Evolutionary conservation across 1,140 invertebrate species (phyloP).

Genomic region (Galleria mellonella): DNA sequence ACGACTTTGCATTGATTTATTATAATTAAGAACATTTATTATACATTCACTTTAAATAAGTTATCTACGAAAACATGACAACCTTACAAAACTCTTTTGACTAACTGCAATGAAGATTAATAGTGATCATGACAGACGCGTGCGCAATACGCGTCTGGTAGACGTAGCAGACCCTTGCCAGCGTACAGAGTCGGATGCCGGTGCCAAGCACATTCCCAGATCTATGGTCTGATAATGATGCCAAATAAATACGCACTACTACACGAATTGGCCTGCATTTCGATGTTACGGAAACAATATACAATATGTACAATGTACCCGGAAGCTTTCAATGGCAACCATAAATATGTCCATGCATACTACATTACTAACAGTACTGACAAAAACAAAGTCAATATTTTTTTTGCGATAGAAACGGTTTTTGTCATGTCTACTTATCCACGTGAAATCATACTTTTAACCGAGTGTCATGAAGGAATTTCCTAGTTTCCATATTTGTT

Average conservation of each 20-base stretch:
- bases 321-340: neutral
- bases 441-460: too few species aligned
- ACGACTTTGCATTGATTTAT: too few species aligned
- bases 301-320: slow-evolving; percentile 1
- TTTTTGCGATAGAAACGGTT: too few species aligned
- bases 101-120: slow-evolving; percentile 44
- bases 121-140: slow-evolving; percentile 57
- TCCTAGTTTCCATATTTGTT: too few species aligned
- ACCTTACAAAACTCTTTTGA: slow-evolving; percentile 17
- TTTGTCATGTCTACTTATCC: too few species aligned
- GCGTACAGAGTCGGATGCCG: slow-evolving; percentile 19
- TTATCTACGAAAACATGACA: too few species aligned
- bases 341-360: too few species aligned
- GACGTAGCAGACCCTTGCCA: slow-evolving; percentile 19
- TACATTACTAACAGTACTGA: too few species aligned
- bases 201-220: slow-evolving; percentile 31
- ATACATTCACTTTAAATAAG: too few species aligned
- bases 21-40: too few species aligned
- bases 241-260: slow-evolving; percentile 19
- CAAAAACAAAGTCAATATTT: too few species aligned
- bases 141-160: slow-evolving; percentile 28
- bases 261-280: slow-evolving; percentile 2
- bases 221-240: slow-evolving; percentile 34
- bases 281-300: slow-evolving; percentile 6
- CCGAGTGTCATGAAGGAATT: too few species aligned